Evolutionary conservation across 2,888 invertebrate genomes (phyloP), one percentile per base, ranked within the genome.

Genomic region (Ectemnius continuus): DNA sequence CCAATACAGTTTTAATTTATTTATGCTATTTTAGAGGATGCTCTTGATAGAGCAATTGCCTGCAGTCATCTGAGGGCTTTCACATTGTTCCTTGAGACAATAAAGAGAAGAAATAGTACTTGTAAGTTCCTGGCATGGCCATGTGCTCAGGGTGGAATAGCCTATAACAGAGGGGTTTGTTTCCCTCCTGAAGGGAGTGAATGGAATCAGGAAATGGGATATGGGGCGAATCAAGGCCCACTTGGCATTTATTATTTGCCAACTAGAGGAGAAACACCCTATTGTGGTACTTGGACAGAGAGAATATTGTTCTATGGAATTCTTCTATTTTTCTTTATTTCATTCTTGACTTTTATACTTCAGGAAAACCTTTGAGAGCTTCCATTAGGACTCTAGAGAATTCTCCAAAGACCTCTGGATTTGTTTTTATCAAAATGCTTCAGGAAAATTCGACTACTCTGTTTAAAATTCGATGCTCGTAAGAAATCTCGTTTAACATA

Each of bases 41-140:
- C 87, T 48, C 83, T 92, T 66, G 92, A 92, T 70, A 90, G 90
- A 60, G 91, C 92, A 52, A 91, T 92, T 48, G 93, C 93, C 3
- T 94, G 94, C 84, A 94, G 93, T 78, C 94, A 94, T 85, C 85
- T 93, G 13, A 88, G 93, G 80, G 93, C 93, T 1, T 93, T 92
- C 91, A 88, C 91, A 61, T 86, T 93, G 0, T 94, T 93, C 84
- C 84, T 92, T 48, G 93, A 93, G 81, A 92, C 92, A 66, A 75
- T 94, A 26, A 81, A 87, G 36, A 90, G 89, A 74, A 91, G 91
- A 66, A 76, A 74, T 52, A 83, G 81, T 74, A 86, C 84, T 26
- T 93, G 93, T 84, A 91, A 91, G 80, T 93, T 94, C 81, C 88
- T 88, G 3, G 92, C 93, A 0, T 94, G 92, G 88, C 92, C 92